Evolutionary conservation across 1,140 invertebrate species (phyloP), one percentile per base, ranked within the genome.

Genomic region (Eupristina koningsbergeri): DNA sequence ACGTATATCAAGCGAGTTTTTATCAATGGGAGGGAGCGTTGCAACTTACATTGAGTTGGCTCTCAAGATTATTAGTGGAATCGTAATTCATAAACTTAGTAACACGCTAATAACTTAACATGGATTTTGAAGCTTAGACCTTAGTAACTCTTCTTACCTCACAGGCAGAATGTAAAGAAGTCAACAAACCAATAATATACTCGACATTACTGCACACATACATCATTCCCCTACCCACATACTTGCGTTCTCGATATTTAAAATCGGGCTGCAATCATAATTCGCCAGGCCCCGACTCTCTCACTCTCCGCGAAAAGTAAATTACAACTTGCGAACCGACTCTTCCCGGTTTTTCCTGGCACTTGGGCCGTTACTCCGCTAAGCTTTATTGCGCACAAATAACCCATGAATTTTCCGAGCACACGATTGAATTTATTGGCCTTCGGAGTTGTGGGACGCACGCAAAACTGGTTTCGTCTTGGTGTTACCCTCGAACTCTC

Each of bases 331-430:
- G 26, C 53, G 22, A 34, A 67, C 39, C 50, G 50, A 2, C 58
- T 64, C 45, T 58, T 34, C 22, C 22, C 31, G 17, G 15, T 63
- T 74, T 41, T 74, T 47, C 31, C 63, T 58, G 11, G n/a, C 78
- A 19, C 41, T 58, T 50, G 41, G 17, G 22, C 81, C 74, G 61
- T 77, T 77, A 77, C 15, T 19, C 74, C 45, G 19, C 50, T 47
- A 45, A 63, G 73, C 45, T 82, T 77, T 77, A 82, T 82, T 77
- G 64, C 82, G 36, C 74, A 80, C 45, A 74, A 84, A 84, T 80
- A 80, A 67, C 77, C 69, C 82, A 74, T 80, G 82, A 80, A 84
- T 84, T 84, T 84, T 84, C 75, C 50, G 0, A 3, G 61, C 73
- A 31, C 64, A n/a, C 34, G 74, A 58, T 45, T 75, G 74, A 83